These are phyloP conservation scores for Hemiscyllium ocellatum DNA, from an alignment of 2,113 vertebrate genomes.

Conservation along the genomic window DNA sequence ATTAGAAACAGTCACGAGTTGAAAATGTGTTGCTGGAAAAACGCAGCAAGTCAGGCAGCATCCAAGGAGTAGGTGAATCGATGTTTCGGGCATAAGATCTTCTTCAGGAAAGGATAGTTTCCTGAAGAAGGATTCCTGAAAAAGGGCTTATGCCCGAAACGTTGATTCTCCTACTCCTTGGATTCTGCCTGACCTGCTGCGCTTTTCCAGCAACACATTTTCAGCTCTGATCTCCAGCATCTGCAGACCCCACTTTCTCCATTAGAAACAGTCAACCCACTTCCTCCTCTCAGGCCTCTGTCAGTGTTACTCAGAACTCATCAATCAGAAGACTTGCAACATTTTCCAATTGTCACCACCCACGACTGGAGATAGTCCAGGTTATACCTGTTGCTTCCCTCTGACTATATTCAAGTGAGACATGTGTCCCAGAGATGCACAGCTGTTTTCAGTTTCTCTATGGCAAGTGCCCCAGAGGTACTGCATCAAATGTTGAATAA, in stretches of 20 bases:
- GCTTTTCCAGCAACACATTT: too few species aligned
- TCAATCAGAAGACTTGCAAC: background rate
- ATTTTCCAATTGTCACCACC: background rate
- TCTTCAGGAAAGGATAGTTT: too few species aligned
- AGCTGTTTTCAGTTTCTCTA: background rate
- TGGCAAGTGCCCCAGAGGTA: background rate
- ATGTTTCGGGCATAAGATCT: too few species aligned
- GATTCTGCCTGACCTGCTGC: too few species aligned
- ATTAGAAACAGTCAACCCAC: background rate
- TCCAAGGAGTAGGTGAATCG: too few species aligned
- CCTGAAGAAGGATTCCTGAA: too few species aligned
- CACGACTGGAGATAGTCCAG: background rate
- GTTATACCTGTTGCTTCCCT: background rate
- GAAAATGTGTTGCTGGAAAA: too few species aligned
- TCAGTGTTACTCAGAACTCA: background rate
- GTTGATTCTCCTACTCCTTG: too few species aligned
- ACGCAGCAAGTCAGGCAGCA: too few species aligned
- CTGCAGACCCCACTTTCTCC: too few species aligned
- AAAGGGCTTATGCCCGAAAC: too few species aligned
- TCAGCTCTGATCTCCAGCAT: too few species aligned
- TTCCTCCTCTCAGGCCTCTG: background rate
- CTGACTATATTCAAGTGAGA: background rate
- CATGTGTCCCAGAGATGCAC: background rate
- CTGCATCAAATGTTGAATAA: background rate
- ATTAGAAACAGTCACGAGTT: background rate